phyloP scores from a whole-genome alignment of 2,113 vertebrate species.

The Donacobius atricapilla region DNA sequence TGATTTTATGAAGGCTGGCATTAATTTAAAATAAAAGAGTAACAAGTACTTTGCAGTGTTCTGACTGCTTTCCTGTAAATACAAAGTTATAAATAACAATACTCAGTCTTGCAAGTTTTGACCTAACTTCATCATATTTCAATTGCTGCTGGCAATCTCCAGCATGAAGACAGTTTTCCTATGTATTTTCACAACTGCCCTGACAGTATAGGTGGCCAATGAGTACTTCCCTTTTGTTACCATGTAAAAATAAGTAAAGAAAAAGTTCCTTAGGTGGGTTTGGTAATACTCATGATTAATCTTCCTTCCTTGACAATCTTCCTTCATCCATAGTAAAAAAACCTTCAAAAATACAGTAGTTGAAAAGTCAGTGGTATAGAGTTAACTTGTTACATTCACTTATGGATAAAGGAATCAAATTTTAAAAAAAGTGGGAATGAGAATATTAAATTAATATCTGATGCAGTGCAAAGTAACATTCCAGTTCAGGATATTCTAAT shows the following conservation, averaged over 20 bases:
- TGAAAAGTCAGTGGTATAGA: neutral
- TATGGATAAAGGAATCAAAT: neutral
- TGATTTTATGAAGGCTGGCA: neutral
- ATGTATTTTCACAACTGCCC: neutral
- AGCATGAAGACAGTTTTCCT: neutral
- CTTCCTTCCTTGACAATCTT: neutral
- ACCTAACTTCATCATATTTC: neutral
- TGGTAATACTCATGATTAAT: too few species aligned
- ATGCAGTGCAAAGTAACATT: neutral
- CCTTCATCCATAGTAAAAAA: neutral
- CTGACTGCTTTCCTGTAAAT: neutral
- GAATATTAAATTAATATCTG: neutral
- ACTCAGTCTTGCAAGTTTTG: neutral
- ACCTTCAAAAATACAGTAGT: neutral
- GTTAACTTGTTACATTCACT: neutral
- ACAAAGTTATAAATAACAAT: neutral
- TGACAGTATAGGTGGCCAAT: neutral
- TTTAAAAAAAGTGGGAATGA: neutral
- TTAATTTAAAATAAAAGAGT: neutral
- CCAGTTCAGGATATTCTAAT: neutral
- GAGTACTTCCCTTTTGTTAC: neutral
- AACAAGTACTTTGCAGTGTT: neutral
- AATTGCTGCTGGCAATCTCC: neutral
- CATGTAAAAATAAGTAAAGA: neutral
- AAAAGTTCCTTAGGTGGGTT: neutral